phyloP scores from a whole-genome alignment of 2,797 vertebrate species.

The Taenioides sp. region DNA sequence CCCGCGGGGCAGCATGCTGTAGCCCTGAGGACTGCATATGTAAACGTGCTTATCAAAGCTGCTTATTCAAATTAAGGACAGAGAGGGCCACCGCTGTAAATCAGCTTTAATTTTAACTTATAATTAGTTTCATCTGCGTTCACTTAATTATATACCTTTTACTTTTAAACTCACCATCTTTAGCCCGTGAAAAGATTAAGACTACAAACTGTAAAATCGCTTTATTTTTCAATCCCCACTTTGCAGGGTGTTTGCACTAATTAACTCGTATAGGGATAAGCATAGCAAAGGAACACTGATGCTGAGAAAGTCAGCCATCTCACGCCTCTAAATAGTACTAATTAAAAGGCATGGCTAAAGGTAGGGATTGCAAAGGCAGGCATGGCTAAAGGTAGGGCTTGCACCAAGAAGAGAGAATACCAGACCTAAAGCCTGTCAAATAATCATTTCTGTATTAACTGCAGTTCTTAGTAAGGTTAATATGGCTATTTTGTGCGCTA shows the following conservation, averaged over 20 bases:
- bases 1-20: slow-evolving; percentile 32
- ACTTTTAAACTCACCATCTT: slow-evolving; percentile 8
- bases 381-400: slow-evolving; percentile 31
- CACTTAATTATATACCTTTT: slow-evolving; percentile 12
- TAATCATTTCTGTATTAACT: neutral
- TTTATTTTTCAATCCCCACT: slow-evolving; percentile 54
- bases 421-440: neutral
- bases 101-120: neutral
- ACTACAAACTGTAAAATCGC: slow-evolving; percentile 48
- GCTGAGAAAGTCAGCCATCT: slow-evolving; percentile 46
- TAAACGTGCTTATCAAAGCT: slow-evolving; percentile 33
- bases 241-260: slow-evolving; percentile 54
- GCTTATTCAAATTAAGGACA: slow-evolving; percentile 20
- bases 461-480: no score
- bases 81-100: neutral
- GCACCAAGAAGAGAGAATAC: neutral
- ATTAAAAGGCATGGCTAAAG: slow-evolving; percentile 62
- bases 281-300: slow-evolving; percentile 60
- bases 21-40: slow-evolving; percentile 35
- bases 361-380: slow-evolving; percentile 19
- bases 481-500: no score
- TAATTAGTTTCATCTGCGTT: slow-evolving; percentile 6
- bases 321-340: slow-evolving; percentile 53
- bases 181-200: slow-evolving; percentile 31
- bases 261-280: slow-evolving; percentile 61